phyloP scores from a whole-genome alignment of 2,888 invertebrate genomes.

The Amitus sp. region DNA sequence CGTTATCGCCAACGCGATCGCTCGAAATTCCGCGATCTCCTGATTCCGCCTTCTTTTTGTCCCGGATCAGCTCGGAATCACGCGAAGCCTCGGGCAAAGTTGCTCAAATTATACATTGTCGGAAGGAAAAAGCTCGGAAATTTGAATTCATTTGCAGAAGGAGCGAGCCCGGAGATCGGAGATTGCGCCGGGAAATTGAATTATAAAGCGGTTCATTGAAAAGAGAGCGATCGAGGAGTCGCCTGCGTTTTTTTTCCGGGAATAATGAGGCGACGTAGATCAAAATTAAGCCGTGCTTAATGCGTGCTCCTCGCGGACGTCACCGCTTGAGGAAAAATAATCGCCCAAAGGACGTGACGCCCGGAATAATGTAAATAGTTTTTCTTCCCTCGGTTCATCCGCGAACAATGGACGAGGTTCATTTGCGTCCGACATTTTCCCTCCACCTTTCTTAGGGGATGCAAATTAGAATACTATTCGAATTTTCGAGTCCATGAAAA shows the following conservation, averaged over 20 bases:
- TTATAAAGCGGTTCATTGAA: conserved; percentile 2
- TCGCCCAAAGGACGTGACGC: conserved; percentile 3
- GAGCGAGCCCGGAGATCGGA: not conserved
- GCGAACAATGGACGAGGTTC: conserved; percentile 28
- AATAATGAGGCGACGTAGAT: not conserved
- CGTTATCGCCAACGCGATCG: conserved; percentile 26
- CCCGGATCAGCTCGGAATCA: conserved; percentile 9
- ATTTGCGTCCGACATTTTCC: conserved; percentile 21
- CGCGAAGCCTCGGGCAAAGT: conserved; percentile 11
- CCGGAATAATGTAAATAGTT: conserved; percentile 23
- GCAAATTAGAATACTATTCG: too few species aligned
- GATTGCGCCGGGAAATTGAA: not conserved
- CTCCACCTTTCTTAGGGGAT: conserved; percentile 8
- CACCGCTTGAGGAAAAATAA: conserved; percentile 1
- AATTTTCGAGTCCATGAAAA: too few species aligned
- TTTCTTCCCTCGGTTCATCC: conserved; percentile 22
- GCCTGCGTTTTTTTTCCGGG: not conserved
- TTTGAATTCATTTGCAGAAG: not conserved
- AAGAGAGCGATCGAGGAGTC: not conserved
- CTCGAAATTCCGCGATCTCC: conserved; percentile 20
- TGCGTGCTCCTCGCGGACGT: conserved; percentile 4
- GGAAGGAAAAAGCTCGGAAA: not conserved
- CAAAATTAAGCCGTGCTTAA: conserved; percentile 1
- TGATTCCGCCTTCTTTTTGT: not conserved
- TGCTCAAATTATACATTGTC: conserved; percentile 31